Evolutionary conservation across 2,888 invertebrate species (phyloP).

Genomic region (Fragum fragum): DNA sequence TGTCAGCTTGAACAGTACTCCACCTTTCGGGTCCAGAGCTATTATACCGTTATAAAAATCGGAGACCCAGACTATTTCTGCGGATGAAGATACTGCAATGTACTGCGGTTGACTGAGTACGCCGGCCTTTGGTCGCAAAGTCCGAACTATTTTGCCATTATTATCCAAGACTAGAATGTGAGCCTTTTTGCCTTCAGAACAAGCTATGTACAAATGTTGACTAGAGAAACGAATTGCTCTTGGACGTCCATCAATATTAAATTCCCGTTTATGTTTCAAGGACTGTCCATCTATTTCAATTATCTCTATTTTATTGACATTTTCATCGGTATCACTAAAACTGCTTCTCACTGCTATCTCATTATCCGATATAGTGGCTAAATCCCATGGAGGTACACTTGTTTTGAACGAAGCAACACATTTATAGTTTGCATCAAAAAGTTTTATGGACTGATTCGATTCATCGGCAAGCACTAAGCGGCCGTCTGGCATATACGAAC

Average conservation of each 20-base stretch:
- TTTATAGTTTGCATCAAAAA: slow-evolving; percentile 25
- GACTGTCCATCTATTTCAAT: slow-evolving; percentile 17
- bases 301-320: slow-evolving; percentile 45
- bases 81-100: slow-evolving; percentile 31
- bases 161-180: slow-evolving; percentile 41
- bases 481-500: slow-evolving; percentile 39
- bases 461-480: slow-evolving; percentile 56
- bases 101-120: slow-evolving; percentile 58
- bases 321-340: slow-evolving; percentile 43
- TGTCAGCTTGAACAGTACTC: slow-evolving; percentile 34
- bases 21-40: slow-evolving; percentile 44
- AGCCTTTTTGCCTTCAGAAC: slow-evolving; percentile 40
- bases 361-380: slow-evolving; percentile 40
- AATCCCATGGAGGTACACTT: slow-evolving; percentile 54
- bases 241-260: slow-evolving; percentile 54
- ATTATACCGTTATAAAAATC: slow-evolving; percentile 57
- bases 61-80: slow-evolving; percentile 48
- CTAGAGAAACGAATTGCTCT: slow-evolving; percentile 43
- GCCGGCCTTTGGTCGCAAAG: slow-evolving; percentile 43
- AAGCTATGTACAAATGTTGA: slow-evolving; percentile 48
- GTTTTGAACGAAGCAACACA: slow-evolving; percentile 28
- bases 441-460: slow-evolving; percentile 50
- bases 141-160: slow-evolving; percentile 31
- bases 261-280: slow-evolving; percentile 25
- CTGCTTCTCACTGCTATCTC: slow-evolving; percentile 52